Evolutionary conservation across 2,113 vertebrate species (phyloP), one percentile per base, ranked within the genome.

Genomic region (Pithys albifrons): DNA sequence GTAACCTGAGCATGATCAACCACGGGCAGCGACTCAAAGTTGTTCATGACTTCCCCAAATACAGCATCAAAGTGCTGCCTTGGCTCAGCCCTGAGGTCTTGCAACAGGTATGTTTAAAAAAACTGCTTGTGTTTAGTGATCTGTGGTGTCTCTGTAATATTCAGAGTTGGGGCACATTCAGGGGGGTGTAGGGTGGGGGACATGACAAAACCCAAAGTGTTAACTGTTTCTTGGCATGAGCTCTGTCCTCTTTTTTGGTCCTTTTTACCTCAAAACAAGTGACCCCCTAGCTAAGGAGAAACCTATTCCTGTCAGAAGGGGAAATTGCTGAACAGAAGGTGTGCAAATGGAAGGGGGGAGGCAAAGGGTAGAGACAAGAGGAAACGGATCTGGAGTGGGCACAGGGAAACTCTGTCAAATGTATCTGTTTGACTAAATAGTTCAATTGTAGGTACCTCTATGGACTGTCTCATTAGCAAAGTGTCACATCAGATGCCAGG

Each of bases 21-120:
- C 99, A 99, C 0, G 99, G 99, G 61, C 99, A 99, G 96, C 97
- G 99, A 39, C 98, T 98, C 78, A 98, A 98, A 71, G 99, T 99
- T 35, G 99, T 99, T 72, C 99, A 99, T 2, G 99, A 99, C 93
- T 99, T 99, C 73, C 99, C 99, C 59, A 99, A 99, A 94, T 99
- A 99, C 98, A 99, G 99, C 73, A 97, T 99, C 93, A 99, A 99
- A 93, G 99, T 99, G 77, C 97, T 99, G 81, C 99, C 99, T 2
- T 99, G 99, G 99, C 99, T 99, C 70, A 99, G 99, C 91, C 99
- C 99, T 0, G 99, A 99, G 95, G 99, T 99, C 79, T 96, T 99
- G 77, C 99, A 99, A 96, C 99, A 99, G 99, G 99, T 99, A 54
- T 71, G 97, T 93, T 75, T 6, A 7, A 41, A 84, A 61, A 25